Evolutionary conservation across 2,888 invertebrate species (phyloP).

Genomic region (Orthosia gothica): DNA sequence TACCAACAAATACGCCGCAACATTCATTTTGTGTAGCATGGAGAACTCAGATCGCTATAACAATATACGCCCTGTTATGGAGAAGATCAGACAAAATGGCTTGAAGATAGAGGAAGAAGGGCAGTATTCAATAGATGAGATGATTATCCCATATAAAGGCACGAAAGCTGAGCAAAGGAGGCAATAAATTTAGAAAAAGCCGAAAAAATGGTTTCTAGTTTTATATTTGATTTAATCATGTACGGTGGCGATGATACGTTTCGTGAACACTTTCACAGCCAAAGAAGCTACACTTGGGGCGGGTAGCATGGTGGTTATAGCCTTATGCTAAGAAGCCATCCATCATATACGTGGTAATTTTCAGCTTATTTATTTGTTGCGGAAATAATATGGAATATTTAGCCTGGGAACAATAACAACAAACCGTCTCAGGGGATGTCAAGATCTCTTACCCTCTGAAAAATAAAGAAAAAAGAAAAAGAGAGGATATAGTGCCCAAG

Average conservation of each 20-base stretch:
- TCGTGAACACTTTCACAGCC: neutral
- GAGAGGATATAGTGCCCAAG: neutral
- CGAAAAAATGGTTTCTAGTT: conserved; percentile 11
- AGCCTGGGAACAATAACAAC: conserved; percentile 3
- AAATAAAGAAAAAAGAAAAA: too few relatives aligned
- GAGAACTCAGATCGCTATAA: neutral
- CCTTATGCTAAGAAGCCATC: conserved; percentile 3
- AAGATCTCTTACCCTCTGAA: neutral
- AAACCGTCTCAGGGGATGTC: conserved; percentile 5
- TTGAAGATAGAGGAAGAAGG: conserved; percentile 59
- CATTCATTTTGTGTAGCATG: conserved; percentile 8
- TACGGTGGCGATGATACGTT: conserved; percentile 7
- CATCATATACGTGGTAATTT: too few relatives aligned
- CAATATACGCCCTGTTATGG: conserved; percentile 27
- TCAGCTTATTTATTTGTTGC: conserved; percentile 4
- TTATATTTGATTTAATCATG: neutral
- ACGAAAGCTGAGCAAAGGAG: conserved; percentile 69
- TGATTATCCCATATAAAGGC: conserved; percentile 77
- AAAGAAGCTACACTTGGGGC: conserved; percentile 6
- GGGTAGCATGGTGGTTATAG: conserved; percentile 2
- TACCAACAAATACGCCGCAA: conserved; percentile 7
- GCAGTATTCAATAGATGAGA: conserved; percentile 73
- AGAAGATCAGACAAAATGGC: conserved; percentile 65
- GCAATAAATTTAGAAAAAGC: conserved; percentile 61
- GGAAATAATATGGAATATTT: conserved; percentile 5